Conservation (phyloP, 37 sponge, comb jelly and placozoan species). For the Tethya wilhelma region DNA sequence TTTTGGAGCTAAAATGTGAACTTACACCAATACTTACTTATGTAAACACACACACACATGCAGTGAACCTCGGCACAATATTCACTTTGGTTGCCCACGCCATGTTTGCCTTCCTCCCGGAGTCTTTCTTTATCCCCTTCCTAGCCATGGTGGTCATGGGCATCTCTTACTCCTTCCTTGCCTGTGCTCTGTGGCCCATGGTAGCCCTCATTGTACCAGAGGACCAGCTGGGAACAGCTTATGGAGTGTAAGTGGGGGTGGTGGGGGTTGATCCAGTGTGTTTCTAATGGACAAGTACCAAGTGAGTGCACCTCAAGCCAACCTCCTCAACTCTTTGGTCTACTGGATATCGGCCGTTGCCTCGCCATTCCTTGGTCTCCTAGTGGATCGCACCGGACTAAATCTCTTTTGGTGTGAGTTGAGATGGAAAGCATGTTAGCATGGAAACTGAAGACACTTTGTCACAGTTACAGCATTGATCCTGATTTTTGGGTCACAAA, state of each 20-base stretch:
- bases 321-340: slow-evolving; percentile 80
- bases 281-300: slow-evolving; percentile 88
- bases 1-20: no score
- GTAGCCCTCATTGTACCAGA: slow-evolving; percentile 94
- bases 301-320: slow-evolving; percentile 33
- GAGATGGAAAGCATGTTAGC: not conserved
- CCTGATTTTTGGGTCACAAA: no score
- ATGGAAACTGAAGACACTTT: no score
- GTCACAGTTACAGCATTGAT: no score
- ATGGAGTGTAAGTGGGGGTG: slow-evolving; percentile 98
- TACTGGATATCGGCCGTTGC: slow-evolving; percentile 88
- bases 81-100: slow-evolving; percentile 82
- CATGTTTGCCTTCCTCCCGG: slow-evolving; percentile 76
- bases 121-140: slow-evolving; percentile 58
- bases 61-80: slow-evolving; percentile 78
- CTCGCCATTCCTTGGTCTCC: slow-evolving; percentile 86
- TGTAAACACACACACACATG: no score
- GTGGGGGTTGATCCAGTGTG: slow-evolving; percentile 50
- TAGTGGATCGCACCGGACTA: slow-evolving; percentile 88
- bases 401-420: slow-evolving; percentile 91
- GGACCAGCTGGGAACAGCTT: slow-evolving; percentile 97
- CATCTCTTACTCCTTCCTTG: slow-evolving; percentile 86
- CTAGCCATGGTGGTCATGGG: slow-evolving; percentile 86
- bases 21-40: no score
- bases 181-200: slow-evolving; percentile 97